phyloP scores from a whole-genome alignment of 2,113 vertebrate species.

The Sus scrofa region T2T-Sscrofa CM000820.6:34558001-34558500 shows the following conservation, averaged over 20 bases:
- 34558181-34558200: background rate
- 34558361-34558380: background rate
- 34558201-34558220: background rate
- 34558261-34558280: background rate
- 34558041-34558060: no score
- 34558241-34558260: background rate
- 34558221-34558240: background rate
- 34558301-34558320: background rate
- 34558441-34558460: background rate
- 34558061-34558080: background rate
- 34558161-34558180: background rate
- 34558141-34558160: background rate
- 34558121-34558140: background rate
- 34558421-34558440: accelerated
- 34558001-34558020: background rate
- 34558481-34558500: background rate
- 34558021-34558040: background rate
- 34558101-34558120: background rate
- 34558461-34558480: background rate
- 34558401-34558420: background rate
- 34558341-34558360: background rate
- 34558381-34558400: background rate
- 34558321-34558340: background rate
- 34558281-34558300: background rate
- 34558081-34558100: background rate